A percentile compares a stretch with the other conserved stretches of the same genome.
These are phyloP conservation scores for Hemibagrus guttatus DNA, from an alignment of 2,797 vertebrate species.

Conservation along the genomic window DNA sequence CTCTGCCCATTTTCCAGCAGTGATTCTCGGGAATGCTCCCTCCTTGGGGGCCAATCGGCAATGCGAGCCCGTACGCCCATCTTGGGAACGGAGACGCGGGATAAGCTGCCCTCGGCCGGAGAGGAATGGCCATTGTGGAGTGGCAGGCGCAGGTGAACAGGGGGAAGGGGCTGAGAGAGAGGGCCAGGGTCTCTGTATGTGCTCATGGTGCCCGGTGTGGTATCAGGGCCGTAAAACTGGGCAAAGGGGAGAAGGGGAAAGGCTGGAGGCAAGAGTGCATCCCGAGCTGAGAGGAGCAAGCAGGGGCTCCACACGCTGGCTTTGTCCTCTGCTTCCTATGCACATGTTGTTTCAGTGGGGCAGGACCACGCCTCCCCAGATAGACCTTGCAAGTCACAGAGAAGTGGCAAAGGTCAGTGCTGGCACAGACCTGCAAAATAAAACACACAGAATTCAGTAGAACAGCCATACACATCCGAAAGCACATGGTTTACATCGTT, in stretches of 20 bases:
- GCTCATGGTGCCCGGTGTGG: conserved; percentile 64
- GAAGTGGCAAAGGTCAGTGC: conserved; percentile 16
- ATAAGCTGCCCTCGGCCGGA: conserved; percentile 53
- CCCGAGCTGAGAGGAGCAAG: conserved; percentile 64
- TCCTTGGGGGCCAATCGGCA: conserved; percentile 90
- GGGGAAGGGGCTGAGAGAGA: conserved; percentile 66
- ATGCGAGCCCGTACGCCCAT: conserved; percentile 93
- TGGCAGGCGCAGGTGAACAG: conserved; percentile 64
- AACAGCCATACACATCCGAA: not conserved
- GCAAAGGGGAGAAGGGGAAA: conserved; percentile 38
- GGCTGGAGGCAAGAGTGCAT: conserved; percentile 66
- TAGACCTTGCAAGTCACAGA: conserved; percentile 34
- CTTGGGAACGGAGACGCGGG: conserved; percentile 84
- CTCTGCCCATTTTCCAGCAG: conserved; percentile 77
- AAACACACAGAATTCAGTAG: not conserved
- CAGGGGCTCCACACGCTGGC: conserved; percentile 60
- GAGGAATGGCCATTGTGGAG: conserved; percentile 76
- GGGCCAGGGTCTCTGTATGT: conserved; percentile 76
- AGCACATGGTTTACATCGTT: not conserved
- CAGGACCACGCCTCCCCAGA: conserved; percentile 56
- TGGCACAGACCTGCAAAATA: conserved; percentile 41
- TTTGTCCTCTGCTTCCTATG: conserved; percentile 63
- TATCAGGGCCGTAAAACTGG: conserved; percentile 64
- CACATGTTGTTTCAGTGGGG: conserved; percentile 67
- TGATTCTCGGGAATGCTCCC: conserved; percentile 80